Evolutionary conservation across 2,113 vertebrate genomes (phyloP), one percentile per base, ranked within the genome.

Genomic region (Corythornis vintsioides): DNA sequence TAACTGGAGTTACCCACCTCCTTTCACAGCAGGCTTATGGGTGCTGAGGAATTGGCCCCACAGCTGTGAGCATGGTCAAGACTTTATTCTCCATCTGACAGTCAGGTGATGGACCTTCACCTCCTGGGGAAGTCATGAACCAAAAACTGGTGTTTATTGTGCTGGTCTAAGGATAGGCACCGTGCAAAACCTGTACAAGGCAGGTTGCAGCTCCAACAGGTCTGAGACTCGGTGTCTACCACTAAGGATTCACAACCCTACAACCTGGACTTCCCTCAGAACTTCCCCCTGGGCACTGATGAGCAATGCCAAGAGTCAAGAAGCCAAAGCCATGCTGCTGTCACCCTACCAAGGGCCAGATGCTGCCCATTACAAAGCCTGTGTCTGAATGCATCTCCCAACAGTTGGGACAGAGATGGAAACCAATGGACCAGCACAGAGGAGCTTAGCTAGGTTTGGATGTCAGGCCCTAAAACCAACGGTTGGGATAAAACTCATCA

Each of bases 361-460:
- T 42, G 67, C 71, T 70, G 31, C 29, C 38, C 78, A 6, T 3
- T 4, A 2, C 7, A 6, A 16, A 3, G 5, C 6, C 0, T 3
- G 9, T 1, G 2, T 21, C 86, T 42, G n/a, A 71, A n/a, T 0
- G 1, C 21, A 9, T 0, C 2, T 17, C 11, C 43, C 24, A 19
- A n/a, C 14, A n/a, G n/a, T 5, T 25, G 55, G 48, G 38, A 10
- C 19, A 48, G 20, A 25, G 45, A 20, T 8, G 50, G 52, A 60
- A 74, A 65, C 14, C 11, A 13, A 25, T 1, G 3, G 53, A 56
- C 7, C 61, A 31, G 11, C 26, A 4, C 1, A 40, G 64, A 14
- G 10, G 22, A 64, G 35, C 40, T 78, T 26, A 22, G 43, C 31
- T 19, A 43, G 17, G 19, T 25, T 73, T 72, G 47, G 47, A 61